Conservation (phyloP, 2,797 vertebrate species). For the Buphagus erythrorhynchus region DNA sequence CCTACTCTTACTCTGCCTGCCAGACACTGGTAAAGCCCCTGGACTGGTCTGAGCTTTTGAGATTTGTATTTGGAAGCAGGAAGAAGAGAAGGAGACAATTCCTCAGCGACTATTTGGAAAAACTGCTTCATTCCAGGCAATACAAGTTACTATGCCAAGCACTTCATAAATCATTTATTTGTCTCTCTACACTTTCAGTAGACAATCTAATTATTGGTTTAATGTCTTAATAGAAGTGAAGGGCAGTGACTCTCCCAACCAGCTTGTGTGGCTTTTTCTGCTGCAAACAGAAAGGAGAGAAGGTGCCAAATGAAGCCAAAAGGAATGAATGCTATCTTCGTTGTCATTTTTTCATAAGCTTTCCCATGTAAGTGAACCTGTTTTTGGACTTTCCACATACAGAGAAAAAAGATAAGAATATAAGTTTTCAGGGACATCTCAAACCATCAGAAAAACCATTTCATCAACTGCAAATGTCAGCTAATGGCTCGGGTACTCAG, state of each 20-base stretch:
- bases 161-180: constrained; percentile 58
- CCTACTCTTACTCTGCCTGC: background rate
- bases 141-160: background rate
- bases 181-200: constrained; percentile 17
- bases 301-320: background rate
- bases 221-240: constrained; percentile 41
- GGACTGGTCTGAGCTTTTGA: background rate
- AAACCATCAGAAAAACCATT: background rate
- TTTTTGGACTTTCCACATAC: background rate
- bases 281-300: background rate
- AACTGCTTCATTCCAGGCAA: background rate
- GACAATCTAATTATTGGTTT: constrained; percentile 16
- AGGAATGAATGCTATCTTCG: background rate
- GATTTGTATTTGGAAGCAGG: background rate
- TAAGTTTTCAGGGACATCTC: background rate
- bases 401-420: background rate
- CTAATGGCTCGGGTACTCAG: background rate
- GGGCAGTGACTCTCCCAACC: background rate
- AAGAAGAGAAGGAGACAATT: background rate
- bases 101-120: background rate
- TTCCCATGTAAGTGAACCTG: background rate
- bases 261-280: background rate
- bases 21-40: background rate
- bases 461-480: background rate
- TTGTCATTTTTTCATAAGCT: background rate